phyloP scores from a whole-genome alignment of 2,113 vertebrate genomes.

The Gopherus evgoodei region DNA sequence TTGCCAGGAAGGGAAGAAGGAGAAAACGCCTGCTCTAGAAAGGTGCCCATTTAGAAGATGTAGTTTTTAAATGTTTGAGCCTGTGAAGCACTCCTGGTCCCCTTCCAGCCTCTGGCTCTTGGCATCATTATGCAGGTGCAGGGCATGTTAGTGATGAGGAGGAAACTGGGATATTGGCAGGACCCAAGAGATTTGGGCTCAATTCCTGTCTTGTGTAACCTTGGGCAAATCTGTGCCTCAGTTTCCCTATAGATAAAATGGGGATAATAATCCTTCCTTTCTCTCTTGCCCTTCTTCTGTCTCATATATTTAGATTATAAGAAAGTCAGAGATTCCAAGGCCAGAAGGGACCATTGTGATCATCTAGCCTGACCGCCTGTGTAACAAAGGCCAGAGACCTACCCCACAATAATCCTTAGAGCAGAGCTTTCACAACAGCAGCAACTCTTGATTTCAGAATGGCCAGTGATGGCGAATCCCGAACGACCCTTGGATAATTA shows the following conservation, averaged over 20 bases:
- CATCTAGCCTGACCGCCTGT: background rate
- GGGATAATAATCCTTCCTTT: background rate
- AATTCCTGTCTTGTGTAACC: background rate
- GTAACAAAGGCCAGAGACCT: background rate
- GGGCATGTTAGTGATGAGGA: background rate
- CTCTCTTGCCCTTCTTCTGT: background rate
- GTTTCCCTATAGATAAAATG: background rate
- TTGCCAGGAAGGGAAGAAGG: background rate
- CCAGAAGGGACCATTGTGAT: background rate
- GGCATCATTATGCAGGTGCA: background rate
- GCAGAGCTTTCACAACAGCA: background rate
- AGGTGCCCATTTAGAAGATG: slow-evolving; percentile 5
- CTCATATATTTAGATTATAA: background rate
- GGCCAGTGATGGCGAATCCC: background rate
- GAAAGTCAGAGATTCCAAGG: background rate
- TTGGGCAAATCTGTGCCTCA: background rate
- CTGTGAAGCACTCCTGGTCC: background rate
- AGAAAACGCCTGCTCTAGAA: background rate
- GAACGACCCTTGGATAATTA: background rate
- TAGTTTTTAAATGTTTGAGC: slow-evolving; percentile 3
- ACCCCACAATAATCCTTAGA: background rate
- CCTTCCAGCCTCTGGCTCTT: background rate
- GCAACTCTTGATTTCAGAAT: background rate
- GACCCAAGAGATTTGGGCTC: background rate
- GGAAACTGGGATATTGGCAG: background rate